Evolutionary conservation across 2,888 invertebrate species (phyloP).

Genomic region (Prostheceraeus crozeri): DNA sequence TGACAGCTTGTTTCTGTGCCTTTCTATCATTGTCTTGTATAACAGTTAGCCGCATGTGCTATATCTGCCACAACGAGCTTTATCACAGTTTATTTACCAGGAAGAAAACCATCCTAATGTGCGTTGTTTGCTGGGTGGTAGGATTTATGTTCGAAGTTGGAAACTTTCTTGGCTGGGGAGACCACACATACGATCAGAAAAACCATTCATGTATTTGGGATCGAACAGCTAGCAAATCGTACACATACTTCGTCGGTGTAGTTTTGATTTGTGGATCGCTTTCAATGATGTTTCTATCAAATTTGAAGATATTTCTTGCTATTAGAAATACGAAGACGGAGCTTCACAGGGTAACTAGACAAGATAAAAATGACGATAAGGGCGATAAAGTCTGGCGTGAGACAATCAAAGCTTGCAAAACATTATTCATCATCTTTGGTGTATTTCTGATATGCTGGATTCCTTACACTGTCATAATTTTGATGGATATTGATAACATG

Average conservation of each 20-base stretch:
- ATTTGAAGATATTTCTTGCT: slow-evolving; percentile 41
- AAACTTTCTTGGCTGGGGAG: slow-evolving; percentile 43
- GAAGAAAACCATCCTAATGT: slow-evolving; percentile 39
- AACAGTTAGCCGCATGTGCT: slow-evolving; percentile 41
- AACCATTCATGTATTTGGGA: slow-evolving; percentile 43
- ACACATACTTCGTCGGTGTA: slow-evolving; percentile 42
- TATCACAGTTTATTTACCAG: slow-evolving; percentile 40
- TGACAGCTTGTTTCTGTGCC: slow-evolving; percentile 42
- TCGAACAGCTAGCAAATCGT: slow-evolving; percentile 40
- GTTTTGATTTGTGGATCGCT: slow-evolving; percentile 40
- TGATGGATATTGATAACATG: slow-evolving; percentile 36
- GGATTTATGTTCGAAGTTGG: slow-evolving; percentile 42
- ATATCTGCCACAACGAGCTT: slow-evolving; percentile 39
- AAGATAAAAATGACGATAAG: background rate
- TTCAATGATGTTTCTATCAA: slow-evolving; percentile 40
- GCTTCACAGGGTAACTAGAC: background rate
- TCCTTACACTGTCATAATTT: slow-evolving; percentile 40
- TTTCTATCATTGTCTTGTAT: slow-evolving; percentile 42
- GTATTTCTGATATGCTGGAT: slow-evolving; percentile 40
- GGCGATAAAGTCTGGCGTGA: too few species aligned
- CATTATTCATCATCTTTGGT: slow-evolving; percentile 40
- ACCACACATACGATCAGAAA: slow-evolving; percentile 42
- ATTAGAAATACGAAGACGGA: background rate
- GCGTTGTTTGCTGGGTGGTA: slow-evolving; percentile 41
- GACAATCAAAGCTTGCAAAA: slow-evolving; percentile 39